A percentile compares a stretch with the other conserved stretches of the same genome.
These are phyloP conservation scores for Anagyrus pseudococci DNA, from an alignment of 2,888 invertebrate genomes.

Conservation along the genomic window DNA sequence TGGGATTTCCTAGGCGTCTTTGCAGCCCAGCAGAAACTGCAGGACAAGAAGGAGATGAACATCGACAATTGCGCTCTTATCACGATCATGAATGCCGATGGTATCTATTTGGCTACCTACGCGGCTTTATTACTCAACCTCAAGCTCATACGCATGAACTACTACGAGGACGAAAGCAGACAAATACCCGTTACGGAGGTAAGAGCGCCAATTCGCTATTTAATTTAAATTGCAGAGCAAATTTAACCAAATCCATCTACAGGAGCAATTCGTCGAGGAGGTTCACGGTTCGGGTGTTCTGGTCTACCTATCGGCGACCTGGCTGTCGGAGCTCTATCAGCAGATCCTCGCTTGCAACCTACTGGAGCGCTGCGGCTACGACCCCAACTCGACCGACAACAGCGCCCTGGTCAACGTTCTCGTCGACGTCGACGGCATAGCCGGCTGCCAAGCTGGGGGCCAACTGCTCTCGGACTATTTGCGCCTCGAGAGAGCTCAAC, in stretches of 20 bases:
- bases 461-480: slow-evolving; percentile 90
- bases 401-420: slow-evolving; percentile 76
- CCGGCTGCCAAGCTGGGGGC: slow-evolving; percentile 69
- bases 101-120: slow-evolving; percentile 90
- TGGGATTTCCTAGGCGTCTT: slow-evolving; percentile 53
- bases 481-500: slow-evolving; percentile 78
- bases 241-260: slow-evolving; percentile 37
- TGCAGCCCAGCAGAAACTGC: slow-evolving; percentile 53
- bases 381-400: slow-evolving; percentile 66
- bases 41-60: slow-evolving; percentile 50
- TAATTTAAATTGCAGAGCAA: background rate
- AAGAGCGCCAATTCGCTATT: slow-evolving; percentile 56
- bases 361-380: slow-evolving; percentile 73
- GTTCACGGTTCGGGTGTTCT: slow-evolving; percentile 91
- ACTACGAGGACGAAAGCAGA: slow-evolving; percentile 67
- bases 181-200: slow-evolving; percentile 65
- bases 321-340: slow-evolving; percentile 92
- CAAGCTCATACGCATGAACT: slow-evolving; percentile 78
- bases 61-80: slow-evolving; percentile 65
- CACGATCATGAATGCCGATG: slow-evolving; percentile 92
- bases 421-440: slow-evolving; percentile 84
- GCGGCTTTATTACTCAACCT: slow-evolving; percentile 83
- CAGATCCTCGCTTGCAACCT: slow-evolving; percentile 79
- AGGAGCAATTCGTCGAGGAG: slow-evolving; percentile 91
- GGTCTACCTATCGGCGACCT: slow-evolving; percentile 90